phyloP scores from a whole-genome alignment of 2,113 vertebrate genomes.

The Siniperca chuatsi region DNA sequence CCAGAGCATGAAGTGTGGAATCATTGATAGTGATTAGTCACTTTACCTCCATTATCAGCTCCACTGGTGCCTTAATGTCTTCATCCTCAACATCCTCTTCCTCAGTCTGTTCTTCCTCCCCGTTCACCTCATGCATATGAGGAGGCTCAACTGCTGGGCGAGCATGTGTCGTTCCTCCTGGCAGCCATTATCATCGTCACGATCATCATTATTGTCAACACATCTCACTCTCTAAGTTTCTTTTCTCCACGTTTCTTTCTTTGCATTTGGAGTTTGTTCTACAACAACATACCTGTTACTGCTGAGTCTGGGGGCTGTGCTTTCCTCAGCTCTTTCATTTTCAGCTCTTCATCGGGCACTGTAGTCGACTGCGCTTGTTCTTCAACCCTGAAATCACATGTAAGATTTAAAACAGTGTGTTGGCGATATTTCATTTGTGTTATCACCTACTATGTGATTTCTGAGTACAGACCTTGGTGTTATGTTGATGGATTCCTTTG shows the following conservation, averaged over 20 bases:
- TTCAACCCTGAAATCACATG: constrained; percentile 32
- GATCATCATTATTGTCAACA: not conserved
- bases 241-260: not conserved
- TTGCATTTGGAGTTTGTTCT: constrained; percentile 7
- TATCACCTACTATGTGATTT: not conserved
- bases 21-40: not conserved
- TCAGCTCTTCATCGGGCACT: not conserved
- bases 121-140: not conserved
- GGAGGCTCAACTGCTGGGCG: constrained; percentile 1
- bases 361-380: not conserved
- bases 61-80: constrained; percentile 78
- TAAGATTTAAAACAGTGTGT: not conserved
- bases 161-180: constrained; percentile 20
- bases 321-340: not conserved
- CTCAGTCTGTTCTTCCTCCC: constrained; percentile 42
- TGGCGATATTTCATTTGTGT: not conserved
- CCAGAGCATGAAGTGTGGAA: constrained; percentile 1
- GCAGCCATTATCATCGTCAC: not conserved
- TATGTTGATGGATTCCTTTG: not conserved
- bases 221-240: not conserved
- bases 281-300: constrained; percentile 11
- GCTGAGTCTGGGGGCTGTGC: not conserved
- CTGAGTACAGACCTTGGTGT: constrained; percentile 17
- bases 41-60: constrained; percentile 84
- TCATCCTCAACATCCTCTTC: constrained; percentile 55